A percentile compares a stretch with the other conserved stretches of the same genome.
These are phyloP conservation scores for Mormyrops boulengeri DNA, from an alignment of 2,797 vertebrate genomes.

Conservation along the genomic window DNA sequence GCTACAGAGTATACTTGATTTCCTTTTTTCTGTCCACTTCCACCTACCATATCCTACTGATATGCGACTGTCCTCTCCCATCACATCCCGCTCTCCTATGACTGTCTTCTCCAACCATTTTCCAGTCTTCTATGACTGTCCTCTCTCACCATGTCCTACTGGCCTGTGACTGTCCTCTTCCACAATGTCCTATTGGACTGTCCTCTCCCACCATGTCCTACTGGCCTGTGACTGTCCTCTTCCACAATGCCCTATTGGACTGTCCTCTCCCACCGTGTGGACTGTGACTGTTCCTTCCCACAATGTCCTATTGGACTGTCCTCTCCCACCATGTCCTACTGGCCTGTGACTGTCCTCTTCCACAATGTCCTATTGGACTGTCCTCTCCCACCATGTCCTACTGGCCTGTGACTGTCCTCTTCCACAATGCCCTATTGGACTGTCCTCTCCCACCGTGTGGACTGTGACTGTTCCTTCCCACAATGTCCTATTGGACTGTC, in stretches of 20 bases:
- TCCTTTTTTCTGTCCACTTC: background rate
- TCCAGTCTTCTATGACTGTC: background rate
- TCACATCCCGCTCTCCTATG: no score
- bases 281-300: background rate
- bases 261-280: background rate
- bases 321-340: background rate
- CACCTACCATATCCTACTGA: background rate
- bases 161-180: background rate
- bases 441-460: background rate
- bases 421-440: no score
- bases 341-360: background rate
- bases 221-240: background rate
- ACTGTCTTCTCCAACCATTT: no score
- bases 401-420: background rate
- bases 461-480: background rate
- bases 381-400: background rate
- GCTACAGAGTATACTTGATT: background rate
- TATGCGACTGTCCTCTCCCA: no score
- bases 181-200: background rate
- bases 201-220: background rate
- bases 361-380: background rate
- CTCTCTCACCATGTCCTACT: background rate
- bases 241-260: no score
- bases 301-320: background rate
- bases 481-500: background rate